Evolutionary conservation across 1,140 invertebrate species (phyloP).

Genomic region (Cherax destructor): DNA sequence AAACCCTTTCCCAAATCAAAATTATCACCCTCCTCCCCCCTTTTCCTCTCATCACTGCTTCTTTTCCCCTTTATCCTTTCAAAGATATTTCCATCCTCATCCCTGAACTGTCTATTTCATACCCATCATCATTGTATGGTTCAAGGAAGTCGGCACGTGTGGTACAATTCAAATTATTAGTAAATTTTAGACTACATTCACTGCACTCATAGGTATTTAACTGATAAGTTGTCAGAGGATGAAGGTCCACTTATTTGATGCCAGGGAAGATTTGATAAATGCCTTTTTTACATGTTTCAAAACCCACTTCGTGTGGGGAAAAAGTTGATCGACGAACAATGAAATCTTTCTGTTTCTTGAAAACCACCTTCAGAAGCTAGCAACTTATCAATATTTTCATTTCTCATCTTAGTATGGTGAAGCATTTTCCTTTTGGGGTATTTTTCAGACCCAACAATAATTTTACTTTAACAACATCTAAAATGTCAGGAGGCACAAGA

Average conservation of each 20-base stretch:
- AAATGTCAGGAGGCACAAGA: slow-evolving; percentile 18
- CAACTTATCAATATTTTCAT: slow-evolving; percentile 6
- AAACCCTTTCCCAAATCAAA: not conserved
- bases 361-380: not conserved
- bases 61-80: not conserved
- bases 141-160: not conserved
- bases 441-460: slow-evolving; percentile 52
- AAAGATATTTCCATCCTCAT: not conserved
- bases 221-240: not conserved
- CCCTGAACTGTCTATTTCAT: not conserved
- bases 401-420: slow-evolving; percentile 11
- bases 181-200: slow-evolving; percentile 7
- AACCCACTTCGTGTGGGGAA: not conserved
- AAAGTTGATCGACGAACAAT: slow-evolving; percentile 1
- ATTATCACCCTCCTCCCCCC: not conserved
- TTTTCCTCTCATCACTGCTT: not conserved
- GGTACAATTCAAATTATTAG: not conserved
- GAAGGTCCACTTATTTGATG: not conserved
- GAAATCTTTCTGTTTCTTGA: not conserved
- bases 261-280: slow-evolving; percentile 8
- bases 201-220: not conserved
- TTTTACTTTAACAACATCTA: slow-evolving; percentile 27
- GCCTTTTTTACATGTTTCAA: slow-evolving; percentile 7
- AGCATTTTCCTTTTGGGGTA: not conserved
- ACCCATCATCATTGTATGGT: not conserved